These are phyloP conservation scores for Microtus richardsoni DNA, from an alignment of 2,113 vertebrate genomes.

Conservation along the genomic window DNA sequence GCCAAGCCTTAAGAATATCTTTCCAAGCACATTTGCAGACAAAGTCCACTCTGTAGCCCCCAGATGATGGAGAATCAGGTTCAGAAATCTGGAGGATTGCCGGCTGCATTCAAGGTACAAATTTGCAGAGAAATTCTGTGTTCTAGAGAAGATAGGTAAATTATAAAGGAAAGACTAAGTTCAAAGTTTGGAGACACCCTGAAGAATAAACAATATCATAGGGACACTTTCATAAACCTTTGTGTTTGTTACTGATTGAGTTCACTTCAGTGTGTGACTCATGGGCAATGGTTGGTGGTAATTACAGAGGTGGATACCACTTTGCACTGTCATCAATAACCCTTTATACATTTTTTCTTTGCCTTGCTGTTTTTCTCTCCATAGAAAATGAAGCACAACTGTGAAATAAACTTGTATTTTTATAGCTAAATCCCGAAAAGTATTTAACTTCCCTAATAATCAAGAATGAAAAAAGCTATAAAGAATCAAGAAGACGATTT, in stretches of 20 bases:
- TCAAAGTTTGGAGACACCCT: constrained; percentile 39
- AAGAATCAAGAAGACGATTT: constrained; percentile 4
- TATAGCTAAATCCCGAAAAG: constrained; percentile 16
- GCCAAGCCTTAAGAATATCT: constrained; percentile 47
- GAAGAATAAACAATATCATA: constrained; percentile 16
- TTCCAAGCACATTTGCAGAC: constrained; percentile 16
- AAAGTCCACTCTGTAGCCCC: constrained; percentile 13
- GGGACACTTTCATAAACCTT: constrained; percentile 30
- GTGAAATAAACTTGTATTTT: constrained; percentile 52
- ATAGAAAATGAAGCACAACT: constrained; percentile 55
- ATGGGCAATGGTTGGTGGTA: neutral
- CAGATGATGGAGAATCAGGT: constrained; percentile 7
- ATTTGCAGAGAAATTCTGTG: constrained; percentile 52
- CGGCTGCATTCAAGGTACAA: constrained; percentile 22
- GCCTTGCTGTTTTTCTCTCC: neutral
- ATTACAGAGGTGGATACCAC: constrained; percentile 20
- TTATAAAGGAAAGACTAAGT: constrained; percentile 53
- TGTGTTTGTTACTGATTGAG: neutral
- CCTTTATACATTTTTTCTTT: constrained; percentile 59
- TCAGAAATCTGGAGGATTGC: constrained; percentile 39
- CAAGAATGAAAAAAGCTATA: constrained; percentile 44
- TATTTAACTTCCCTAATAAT: constrained; percentile 39
- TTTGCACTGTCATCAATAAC: constrained; percentile 27
- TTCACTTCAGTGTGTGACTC: constrained; percentile 32
- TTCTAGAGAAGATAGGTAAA: constrained; percentile 7